These are phyloP conservation scores for Rhaphigaster nebulosa DNA, from an alignment of 2,888 invertebrate species.

Conservation along the genomic window DNA sequence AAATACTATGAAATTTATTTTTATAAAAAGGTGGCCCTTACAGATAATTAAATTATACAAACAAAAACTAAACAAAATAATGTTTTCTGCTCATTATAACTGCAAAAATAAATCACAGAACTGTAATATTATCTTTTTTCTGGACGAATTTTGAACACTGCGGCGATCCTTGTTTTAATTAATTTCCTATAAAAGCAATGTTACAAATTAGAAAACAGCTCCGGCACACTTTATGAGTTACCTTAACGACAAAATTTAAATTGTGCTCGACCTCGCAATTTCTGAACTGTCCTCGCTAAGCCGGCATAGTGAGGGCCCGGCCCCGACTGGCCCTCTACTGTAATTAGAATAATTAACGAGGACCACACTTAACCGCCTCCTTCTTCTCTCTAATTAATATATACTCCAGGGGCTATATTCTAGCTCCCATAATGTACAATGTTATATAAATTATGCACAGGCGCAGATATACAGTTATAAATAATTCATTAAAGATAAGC, in stretches of 20 bases:
- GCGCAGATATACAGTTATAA: neutral
- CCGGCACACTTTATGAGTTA: neutral
- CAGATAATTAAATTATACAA: too few relatives aligned
- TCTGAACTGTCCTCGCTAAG: neutral
- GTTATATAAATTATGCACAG: neutral
- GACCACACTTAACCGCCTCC: neutral
- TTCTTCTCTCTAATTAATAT: slow-evolving; percentile 23
- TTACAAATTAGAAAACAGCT: neutral
- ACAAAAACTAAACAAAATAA: too few relatives aligned
- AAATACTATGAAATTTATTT: too few relatives aligned
- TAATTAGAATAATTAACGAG: slow-evolving; percentile 32
- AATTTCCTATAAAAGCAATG: neutral
- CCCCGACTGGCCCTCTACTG: neutral
- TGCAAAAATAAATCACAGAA: too few relatives aligned
- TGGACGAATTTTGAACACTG: too few relatives aligned
- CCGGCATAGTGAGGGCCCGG: neutral
- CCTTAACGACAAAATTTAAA: neutral
- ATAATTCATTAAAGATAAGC: too few relatives aligned
- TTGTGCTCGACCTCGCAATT: neutral
- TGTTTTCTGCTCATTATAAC: too few relatives aligned
- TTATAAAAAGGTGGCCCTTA: too few relatives aligned
- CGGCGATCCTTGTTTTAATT: neutral
- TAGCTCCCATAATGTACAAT: neutral
- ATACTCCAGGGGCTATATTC: neutral
- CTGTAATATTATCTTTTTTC: too few relatives aligned